Percentiles rank a stretch among this genome's conserved stretches.
Evolutionary conservation across 37 sponge, comb jelly and placozoan species (phyloP).

Genomic region (Hexactinellida sp.): DNA sequence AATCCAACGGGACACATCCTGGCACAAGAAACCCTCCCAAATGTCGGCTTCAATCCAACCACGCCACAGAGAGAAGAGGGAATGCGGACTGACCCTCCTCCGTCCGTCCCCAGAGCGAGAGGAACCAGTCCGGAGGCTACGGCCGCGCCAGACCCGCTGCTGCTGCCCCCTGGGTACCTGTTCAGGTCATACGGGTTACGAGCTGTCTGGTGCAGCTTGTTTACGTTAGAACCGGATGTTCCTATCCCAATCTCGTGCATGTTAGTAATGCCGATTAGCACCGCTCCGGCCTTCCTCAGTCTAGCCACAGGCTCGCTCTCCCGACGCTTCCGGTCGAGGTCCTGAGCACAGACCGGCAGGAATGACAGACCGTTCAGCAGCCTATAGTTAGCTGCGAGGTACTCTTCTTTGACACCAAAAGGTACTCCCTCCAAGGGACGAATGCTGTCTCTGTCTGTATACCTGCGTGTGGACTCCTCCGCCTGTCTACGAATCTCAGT

Average conservation of each 20-base stretch:
- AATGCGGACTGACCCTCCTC: constrained; percentile 82
- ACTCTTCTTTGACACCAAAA: constrained; percentile 68
- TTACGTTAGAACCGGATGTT: constrained; percentile 69
- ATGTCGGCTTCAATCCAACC: constrained; percentile 79
- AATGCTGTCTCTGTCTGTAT: constrained; percentile 48
- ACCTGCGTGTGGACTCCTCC: constrained; percentile 54
- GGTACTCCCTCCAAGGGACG: constrained; percentile 76
- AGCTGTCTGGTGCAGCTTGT: constrained; percentile 50
- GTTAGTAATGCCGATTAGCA: constrained; percentile 76
- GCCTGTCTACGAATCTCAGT: constrained; percentile 48
- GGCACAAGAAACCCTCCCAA: constrained; percentile 21
- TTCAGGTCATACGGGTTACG: constrained; percentile 73
- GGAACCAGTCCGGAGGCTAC: constrained; percentile 78
- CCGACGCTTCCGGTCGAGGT: neutral
- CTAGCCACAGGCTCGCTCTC: constrained; percentile 37
- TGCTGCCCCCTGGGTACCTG: constrained; percentile 72
- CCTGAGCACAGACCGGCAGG: constrained; percentile 14
- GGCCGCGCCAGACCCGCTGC: constrained; percentile 64
- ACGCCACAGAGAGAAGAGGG: constrained; percentile 76
- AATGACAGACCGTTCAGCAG: constrained; percentile 31
- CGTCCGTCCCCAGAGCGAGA: constrained; percentile 74
- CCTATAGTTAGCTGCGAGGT: constrained; percentile 37
- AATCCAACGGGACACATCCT: constrained; percentile 18
- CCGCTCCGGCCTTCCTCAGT: constrained; percentile 58
- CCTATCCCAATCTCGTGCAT: constrained; percentile 86